Conservation (phyloP, 2,888 invertebrate genomes). For the Melolontha melolontha region DNA sequence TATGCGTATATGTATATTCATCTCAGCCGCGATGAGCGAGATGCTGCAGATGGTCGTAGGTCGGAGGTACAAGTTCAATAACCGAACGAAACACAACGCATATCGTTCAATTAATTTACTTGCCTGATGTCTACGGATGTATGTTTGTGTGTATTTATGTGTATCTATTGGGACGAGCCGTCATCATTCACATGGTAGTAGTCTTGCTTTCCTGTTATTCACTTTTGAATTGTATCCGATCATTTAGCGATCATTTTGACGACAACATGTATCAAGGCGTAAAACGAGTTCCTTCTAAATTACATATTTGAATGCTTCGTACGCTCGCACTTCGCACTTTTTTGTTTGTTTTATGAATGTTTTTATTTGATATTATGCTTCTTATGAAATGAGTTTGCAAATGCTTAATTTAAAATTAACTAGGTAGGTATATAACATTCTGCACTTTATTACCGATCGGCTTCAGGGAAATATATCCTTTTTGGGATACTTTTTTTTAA, state of each 20-base stretch:
- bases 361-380: background rate
- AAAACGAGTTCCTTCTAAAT: slow-evolving; percentile 23
- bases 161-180: slow-evolving; percentile 2
- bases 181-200: slow-evolving; percentile 4
- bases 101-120: slow-evolving; percentile 37
- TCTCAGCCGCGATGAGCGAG: slow-evolving; percentile 16
- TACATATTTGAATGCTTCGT: slow-evolving; percentile 12
- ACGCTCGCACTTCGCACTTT: slow-evolving; percentile 14
- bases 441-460: too few species aligned
- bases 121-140: slow-evolving; percentile 19
- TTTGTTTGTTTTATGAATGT: slow-evolving; percentile 19
- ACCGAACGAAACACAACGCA: slow-evolving; percentile 38
- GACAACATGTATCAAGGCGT: slow-evolving; percentile 16
- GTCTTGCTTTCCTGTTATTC: slow-evolving; percentile 13
- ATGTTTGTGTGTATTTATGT: slow-evolving; percentile 26
- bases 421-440: too few species aligned
- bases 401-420: too few species aligned
- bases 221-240: slow-evolving; percentile 27
- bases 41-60: slow-evolving; percentile 40
- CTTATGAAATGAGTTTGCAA: background rate
- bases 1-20: background rate
- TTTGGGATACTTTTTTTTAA: too few species aligned
- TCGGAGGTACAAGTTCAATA: slow-evolving; percentile 46
- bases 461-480: too few species aligned
- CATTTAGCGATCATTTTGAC: slow-evolving; percentile 34